Conservation (phyloP, 1,140 invertebrate species). For the Aphidius ervi region DNA sequence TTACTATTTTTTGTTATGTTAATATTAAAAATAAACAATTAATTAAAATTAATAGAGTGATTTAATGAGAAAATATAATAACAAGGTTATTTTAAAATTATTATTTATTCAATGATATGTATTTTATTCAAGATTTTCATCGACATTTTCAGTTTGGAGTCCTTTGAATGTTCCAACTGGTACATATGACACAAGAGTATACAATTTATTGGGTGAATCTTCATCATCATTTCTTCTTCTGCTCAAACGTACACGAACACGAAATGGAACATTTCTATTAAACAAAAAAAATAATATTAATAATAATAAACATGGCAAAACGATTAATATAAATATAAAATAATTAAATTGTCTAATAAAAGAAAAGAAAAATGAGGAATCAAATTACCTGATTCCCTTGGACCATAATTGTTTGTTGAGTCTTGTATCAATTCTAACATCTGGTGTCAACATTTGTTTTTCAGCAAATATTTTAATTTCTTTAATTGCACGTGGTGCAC, state of each 20-base stretch:
- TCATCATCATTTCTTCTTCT: slow-evolving; percentile 98
- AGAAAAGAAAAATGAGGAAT: too few species aligned
- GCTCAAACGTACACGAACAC: slow-evolving; percentile 83
- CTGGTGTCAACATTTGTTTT: slow-evolving; percentile 97
- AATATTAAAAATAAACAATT: too few species aligned
- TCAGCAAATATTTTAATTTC: slow-evolving; percentile 96
- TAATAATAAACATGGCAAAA: too few species aligned
- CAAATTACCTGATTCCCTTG: slow-evolving; percentile 87
- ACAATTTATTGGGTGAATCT: slow-evolving; percentile 95
- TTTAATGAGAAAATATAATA: neutral
- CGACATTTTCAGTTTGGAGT: slow-evolving; percentile 91
- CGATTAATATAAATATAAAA: too few species aligned
- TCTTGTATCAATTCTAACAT: slow-evolving; percentile 95
- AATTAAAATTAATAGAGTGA: too few species aligned
- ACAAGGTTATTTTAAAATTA: slow-evolving; percentile 8
- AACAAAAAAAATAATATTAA: slow-evolving; percentile 18
- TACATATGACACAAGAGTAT: slow-evolving; percentile 96
- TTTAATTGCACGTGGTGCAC: slow-evolving; percentile 94
- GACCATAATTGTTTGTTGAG: slow-evolving; percentile 98
- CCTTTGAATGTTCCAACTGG: slow-evolving; percentile 91
- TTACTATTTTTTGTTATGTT: too few species aligned
- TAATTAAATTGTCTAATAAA: slow-evolving; percentile 5
- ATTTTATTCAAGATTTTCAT: slow-evolving; percentile 80
- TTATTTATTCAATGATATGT: slow-evolving; percentile 34
- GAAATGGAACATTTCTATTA: slow-evolving; percentile 82